Evolutionary conservation across 2,888 invertebrate species (phyloP).

Genomic region (Drosophila maculinotata): DNA sequence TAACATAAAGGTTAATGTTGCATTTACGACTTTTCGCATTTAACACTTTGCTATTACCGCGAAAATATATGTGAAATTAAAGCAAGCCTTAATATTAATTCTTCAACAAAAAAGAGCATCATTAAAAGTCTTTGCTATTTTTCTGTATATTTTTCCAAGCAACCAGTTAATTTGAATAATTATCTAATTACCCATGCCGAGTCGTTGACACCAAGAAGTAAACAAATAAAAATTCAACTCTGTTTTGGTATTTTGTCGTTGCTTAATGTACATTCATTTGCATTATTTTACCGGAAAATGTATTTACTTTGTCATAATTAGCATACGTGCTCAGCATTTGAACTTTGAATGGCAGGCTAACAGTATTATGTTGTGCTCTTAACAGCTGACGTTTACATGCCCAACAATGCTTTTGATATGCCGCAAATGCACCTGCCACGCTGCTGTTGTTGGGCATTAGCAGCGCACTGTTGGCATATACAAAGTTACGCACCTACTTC

Average conservation of each 20-base stretch:
- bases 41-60: constrained; percentile 17
- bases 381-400: constrained; percentile 29
- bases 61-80: too few relatives aligned
- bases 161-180: constrained; percentile 4
- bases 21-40: constrained; percentile 35
- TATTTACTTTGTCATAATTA: constrained; percentile 79
- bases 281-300: constrained; percentile 76
- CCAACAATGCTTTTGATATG: constrained; percentile 45
- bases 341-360: constrained; percentile 41
- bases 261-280: constrained; percentile 70
- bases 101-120: too few relatives aligned
- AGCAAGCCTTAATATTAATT: too few relatives aligned
- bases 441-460: constrained; percentile 24
- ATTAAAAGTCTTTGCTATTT: background rate
- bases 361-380: constrained; percentile 35
- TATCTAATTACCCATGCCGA: constrained; percentile 13
- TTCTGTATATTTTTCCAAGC: background rate
- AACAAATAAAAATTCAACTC: constrained; percentile 44
- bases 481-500: constrained; percentile 18
- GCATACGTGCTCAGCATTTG: constrained; percentile 76
- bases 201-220: constrained; percentile 22
- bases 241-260: constrained; percentile 43
- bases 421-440: constrained; percentile 56
- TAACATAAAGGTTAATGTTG: constrained; percentile 43
- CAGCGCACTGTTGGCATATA: constrained; percentile 31